Percentiles rank a stretch among this genome's conserved stretches.
Conservation (phyloP, 2,888 invertebrate genomes). For the Synanthedon vespiformis region DNA sequence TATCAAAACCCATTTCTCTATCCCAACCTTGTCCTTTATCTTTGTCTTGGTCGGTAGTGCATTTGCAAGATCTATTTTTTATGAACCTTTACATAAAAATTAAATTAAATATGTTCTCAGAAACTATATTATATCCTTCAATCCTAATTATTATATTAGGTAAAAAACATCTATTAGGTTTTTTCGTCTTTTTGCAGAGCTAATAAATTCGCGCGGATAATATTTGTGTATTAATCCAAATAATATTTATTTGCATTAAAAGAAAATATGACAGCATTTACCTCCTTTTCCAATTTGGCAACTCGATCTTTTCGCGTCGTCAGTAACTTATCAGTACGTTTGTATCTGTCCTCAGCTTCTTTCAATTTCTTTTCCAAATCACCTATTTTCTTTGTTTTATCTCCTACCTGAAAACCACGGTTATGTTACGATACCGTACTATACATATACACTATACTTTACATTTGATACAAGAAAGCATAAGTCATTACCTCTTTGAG, state of each 20-base stretch:
- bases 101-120: no score
- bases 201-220: no score
- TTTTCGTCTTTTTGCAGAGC: background rate
- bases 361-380: conserved; percentile 77
- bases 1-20: no score
- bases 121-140: no score
- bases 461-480: background rate
- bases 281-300: conserved; percentile 72
- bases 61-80: no score
- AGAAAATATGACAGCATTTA: conserved; percentile 23
- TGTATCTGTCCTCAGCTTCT: conserved; percentile 75
- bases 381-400: conserved; percentile 71
- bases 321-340: conserved; percentile 68
- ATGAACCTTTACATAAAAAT: no score
- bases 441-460: background rate
- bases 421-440: conserved; percentile 1
- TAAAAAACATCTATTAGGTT: no score
- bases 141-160: no score
- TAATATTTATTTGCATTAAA: no score
- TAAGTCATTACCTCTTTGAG: conserved; percentile 64
- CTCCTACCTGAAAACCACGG: conserved; percentile 62
- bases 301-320: conserved; percentile 69
- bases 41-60: no score
- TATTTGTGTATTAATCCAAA: no score
- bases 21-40: no score